Evolutionary conservation across 1,140 invertebrate genomes (phyloP), one percentile per base, ranked within the genome.

Genomic region (Amyelois transitella): DNA sequence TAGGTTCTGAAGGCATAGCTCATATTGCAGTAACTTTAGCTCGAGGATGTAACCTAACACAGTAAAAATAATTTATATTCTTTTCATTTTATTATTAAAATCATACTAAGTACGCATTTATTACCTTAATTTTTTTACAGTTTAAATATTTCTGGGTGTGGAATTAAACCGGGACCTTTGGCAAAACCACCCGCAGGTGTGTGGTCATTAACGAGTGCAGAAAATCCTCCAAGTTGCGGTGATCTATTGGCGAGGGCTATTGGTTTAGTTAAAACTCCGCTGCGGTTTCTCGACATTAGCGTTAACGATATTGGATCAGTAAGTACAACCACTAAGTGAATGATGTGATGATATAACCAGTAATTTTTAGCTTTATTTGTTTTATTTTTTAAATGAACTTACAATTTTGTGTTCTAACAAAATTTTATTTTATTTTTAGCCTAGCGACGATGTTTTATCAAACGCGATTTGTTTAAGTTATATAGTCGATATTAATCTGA

Each of bases 291-390:
- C 57, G 82, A 88, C 47, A 74, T 88, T 56, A 88, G 85, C 55
- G 83, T 88, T 7, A 88, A 88, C 70, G 62, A 88, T 38, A 83
- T 88, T 66, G 85, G 85, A 48, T 75, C 78, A 12, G 85, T 85
- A 71, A 55, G 69, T 70, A 61, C n/a, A n/a, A n/a, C n/a, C n/a
- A n/a, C n/a, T 4, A n/a, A 18, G 6, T 18, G 50, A 5, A 21
- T n/a, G 43, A 17, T 1, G 8, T 51, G 5, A 20, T n/a, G n/a
- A n/a, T n/a, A n/a, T n/a, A n/a, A n/a, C n/a, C n/a, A n/a, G n/a
- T n/a, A 51, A 18, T 14, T 20, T 20, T 28, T 28, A 28, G 5
- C 25, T 28, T 28, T 28, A 10, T 28, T 28, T 10, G 25, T 28
- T 28, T 32, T 45, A 14, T 45, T 25, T 5, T 47, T 18, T 28